A percentile compares a stretch with the other conserved stretches of the same genome.
Conservation (phyloP, 1,140 invertebrate species). For the Temnothorax nylanderi region DNA sequence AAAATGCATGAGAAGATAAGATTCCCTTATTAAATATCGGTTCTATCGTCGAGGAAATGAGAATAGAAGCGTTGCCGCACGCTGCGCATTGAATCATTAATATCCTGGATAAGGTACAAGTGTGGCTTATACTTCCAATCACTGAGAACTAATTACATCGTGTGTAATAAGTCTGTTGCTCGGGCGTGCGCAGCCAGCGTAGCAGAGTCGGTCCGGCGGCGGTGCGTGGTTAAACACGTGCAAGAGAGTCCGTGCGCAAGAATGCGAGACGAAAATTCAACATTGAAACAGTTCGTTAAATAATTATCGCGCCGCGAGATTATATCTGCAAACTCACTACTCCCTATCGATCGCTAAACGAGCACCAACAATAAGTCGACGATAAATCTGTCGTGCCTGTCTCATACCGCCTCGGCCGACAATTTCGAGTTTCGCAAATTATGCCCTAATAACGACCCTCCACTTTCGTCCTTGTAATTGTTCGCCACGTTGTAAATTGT, state of each 20-base stretch:
- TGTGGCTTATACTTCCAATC: conserved; percentile 4
- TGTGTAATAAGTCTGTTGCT: conserved; percentile 30
- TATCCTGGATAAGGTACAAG: conserved; percentile 23
- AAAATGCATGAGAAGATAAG: neutral
- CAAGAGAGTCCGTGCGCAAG: neutral
- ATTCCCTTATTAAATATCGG: neutral
- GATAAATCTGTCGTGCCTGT: conserved; percentile 24
- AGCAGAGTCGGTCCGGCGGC: neutral
- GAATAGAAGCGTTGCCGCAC: neutral
- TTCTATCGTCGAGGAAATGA: neutral
- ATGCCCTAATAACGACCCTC: conserved; percentile 31
- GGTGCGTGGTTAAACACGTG: neutral
- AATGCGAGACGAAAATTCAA: conserved; percentile 5
- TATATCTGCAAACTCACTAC: conserved; percentile 9
- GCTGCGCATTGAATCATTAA: conserved; percentile 38
- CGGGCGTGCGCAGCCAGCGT: neutral
- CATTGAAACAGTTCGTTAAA: conserved; percentile 38
- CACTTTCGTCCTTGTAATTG: conserved; percentile 32
- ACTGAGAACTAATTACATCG: conserved; percentile 14
- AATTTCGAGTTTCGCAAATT: conserved; percentile 32
- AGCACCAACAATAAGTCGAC: conserved; percentile 45
- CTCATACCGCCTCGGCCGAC: neutral
- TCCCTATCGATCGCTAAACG: conserved; percentile 13
- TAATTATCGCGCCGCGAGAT: conserved; percentile 39
- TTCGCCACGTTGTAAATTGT: conserved; percentile 20